These are phyloP conservation scores for Melolontha melolontha DNA, from an alignment of 2,888 invertebrate species.

Conservation along the genomic window DNA sequence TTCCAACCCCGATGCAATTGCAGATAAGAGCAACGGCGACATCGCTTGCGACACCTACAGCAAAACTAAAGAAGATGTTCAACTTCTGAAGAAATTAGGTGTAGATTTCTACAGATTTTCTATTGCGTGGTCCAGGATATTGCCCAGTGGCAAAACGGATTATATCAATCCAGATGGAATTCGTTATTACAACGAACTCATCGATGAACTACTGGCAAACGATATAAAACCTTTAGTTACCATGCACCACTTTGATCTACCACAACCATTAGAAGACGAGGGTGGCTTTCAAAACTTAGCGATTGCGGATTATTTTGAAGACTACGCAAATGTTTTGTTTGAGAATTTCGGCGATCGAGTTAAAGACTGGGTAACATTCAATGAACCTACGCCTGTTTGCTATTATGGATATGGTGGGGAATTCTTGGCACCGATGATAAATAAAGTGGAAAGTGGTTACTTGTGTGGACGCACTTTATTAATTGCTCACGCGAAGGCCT, in stretches of 20 bases:
- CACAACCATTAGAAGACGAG: constrained; percentile 69
- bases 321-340: constrained; percentile 70
- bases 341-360: constrained; percentile 60
- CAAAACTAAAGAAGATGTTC: constrained; percentile 53
- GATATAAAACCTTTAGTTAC: constrained; percentile 72
- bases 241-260: constrained; percentile 77
- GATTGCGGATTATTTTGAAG: constrained; percentile 71
- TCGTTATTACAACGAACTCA: constrained; percentile 72
- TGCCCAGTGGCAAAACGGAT: constrained; percentile 71
- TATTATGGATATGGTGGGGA: constrained; percentile 59
- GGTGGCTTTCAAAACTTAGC: constrained; percentile 73
- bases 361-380: constrained; percentile 70
- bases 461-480: constrained; percentile 74
- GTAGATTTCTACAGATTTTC: constrained; percentile 69
- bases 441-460: constrained; percentile 71
- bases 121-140: constrained; percentile 73
- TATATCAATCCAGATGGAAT: constrained; percentile 72
- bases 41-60: constrained; percentile 57
- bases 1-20: constrained; percentile 55
- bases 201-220: constrained; percentile 68
- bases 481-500: constrained; percentile 74
- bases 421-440: constrained; percentile 65
- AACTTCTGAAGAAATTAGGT: constrained; percentile 51
- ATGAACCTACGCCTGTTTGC: constrained; percentile 64
- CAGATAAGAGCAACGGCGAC: constrained; percentile 53